phyloP scores from a whole-genome alignment of 2,888 invertebrate genomes.

The Ceriagrion tenellum region DNA sequence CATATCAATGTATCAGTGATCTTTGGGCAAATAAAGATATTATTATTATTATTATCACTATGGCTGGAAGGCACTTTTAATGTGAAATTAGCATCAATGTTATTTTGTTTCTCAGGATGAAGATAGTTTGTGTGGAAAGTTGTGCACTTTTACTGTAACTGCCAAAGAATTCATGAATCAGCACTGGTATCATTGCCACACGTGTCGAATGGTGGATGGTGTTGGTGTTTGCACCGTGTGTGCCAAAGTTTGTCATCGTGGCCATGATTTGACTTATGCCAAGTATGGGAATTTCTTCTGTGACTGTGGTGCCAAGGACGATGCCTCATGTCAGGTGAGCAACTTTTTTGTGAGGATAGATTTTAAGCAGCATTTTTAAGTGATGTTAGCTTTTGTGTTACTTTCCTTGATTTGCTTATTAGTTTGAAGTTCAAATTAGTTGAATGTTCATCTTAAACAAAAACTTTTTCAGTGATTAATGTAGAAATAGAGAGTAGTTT shows the following conservation, averaged over 20 bases:
- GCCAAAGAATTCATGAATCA: constrained; percentile 99
- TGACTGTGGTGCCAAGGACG: constrained; percentile 98
- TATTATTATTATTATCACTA: no score
- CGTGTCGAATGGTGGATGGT: constrained; percentile 98
- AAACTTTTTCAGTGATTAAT: no score
- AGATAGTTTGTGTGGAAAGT: constrained; percentile 92
- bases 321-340: constrained; percentile 85
- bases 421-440: no score
- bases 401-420: no score
- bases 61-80: no score
- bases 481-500: no score
- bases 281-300: constrained; percentile 99
- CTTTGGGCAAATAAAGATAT: no score
- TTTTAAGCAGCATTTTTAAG: no score
- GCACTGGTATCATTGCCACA: constrained; percentile 99
- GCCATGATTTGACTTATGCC: constrained; percentile 97
- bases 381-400: no score
- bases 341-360: not conserved
- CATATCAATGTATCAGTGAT: no score
- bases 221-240: constrained; percentile 99
- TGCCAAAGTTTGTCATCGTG: constrained; percentile 97
- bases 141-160: constrained; percentile 98
- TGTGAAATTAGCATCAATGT: not conserved
- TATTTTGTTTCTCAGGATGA: constrained; percentile 82
- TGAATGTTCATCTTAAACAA: no score